Base-by-base conservation (phyloP, 2,113 vertebrate species). In the Hylia prasina region DNA sequence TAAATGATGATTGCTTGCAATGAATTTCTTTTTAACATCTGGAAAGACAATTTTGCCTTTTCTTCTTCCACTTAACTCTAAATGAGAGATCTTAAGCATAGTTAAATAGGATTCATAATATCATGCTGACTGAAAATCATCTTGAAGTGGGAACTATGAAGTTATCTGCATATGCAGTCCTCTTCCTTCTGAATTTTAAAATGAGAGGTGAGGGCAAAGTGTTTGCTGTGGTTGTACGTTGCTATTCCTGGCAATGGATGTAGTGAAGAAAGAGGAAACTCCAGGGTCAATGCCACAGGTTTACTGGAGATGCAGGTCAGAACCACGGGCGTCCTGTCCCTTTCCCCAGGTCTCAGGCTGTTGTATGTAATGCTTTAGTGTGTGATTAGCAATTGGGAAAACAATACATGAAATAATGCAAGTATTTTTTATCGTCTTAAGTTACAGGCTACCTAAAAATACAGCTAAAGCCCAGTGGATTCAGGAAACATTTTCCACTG, bases 1-100 rank as follows among this genome's bases (percentile, higher is more conserved):
- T 98, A 98, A 98, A 97, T 98, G 97, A 96, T 98, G 98, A 98
- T 98, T 98, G 97, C 95, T 94, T 96, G 91, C 97, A 96, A 98
- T 98, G 98, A 98, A 97, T 98, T 98, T 97, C 96, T 98, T 98
- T 97, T 97, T 96, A 98, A 97, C 98, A 97, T 97, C 97, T 96
- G 97, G 97, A 97, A 97, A 98, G 98, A 98, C 96, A 98, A 98
- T 98, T 98, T 98, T 97, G 96, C 83, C 94, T 98, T 97, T 98
- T 97, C 94, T 98, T 98, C 96, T 98, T 96, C 98, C 97, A 97
- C 97, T 98, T 98, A 98, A 96, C 93, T 98, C 89, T 97, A 96
- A 98, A 97, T 97, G 97, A 98, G 96, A 96, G 98, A 95, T 97
- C 97, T 98, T 98, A 98, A 98, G 97, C 97, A 92, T 96, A 95